These are phyloP conservation scores for Podarcis muralis DNA, from an alignment of 2,113 vertebrate species.

Conservation along the genomic window DNA sequence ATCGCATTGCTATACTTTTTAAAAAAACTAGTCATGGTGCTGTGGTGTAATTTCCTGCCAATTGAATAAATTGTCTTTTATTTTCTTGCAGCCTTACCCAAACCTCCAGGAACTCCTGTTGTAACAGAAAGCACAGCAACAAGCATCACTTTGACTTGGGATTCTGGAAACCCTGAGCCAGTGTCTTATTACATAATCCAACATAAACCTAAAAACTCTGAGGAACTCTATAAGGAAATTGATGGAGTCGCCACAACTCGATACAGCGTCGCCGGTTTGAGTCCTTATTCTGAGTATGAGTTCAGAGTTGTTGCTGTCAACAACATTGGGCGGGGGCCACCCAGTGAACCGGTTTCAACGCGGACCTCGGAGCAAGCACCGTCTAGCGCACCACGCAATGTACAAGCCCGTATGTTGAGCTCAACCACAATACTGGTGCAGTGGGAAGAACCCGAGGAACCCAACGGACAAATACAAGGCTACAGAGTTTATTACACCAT, in stretches of 20 bases:
- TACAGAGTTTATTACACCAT: slow-evolving; percentile 97
- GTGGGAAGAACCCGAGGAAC: slow-evolving; percentile 97
- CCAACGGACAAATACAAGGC: slow-evolving; percentile 97
- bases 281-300: slow-evolving; percentile 97
- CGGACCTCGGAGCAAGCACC: slow-evolving; percentile 97
- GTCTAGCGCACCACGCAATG: slow-evolving; percentile 93
- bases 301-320: slow-evolving; percentile 97
- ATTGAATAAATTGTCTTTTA: slow-evolving; percentile 36
- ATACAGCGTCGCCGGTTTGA: slow-evolving; percentile 96
- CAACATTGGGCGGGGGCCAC: slow-evolving; percentile 93
- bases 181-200: slow-evolving; percentile 98
- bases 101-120: slow-evolving; percentile 90
- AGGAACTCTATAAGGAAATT: slow-evolving; percentile 95
- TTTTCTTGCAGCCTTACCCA: slow-evolving; percentile 88
- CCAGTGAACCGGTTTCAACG: slow-evolving; percentile 92
- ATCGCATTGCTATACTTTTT: background rate
- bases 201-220: slow-evolving; percentile 92
- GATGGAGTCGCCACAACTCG: slow-evolving; percentile 97
- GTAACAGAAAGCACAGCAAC: slow-evolving; percentile 97
- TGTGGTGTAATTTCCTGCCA: background rate
- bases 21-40: too few species aligned
- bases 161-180: slow-evolving; percentile 97
- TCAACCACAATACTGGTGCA: slow-evolving; percentile 96
- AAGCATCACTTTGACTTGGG: slow-evolving; percentile 97
- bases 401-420: slow-evolving; percentile 95